Base-by-base conservation (phyloP, 2,113 vertebrate species). In the Leptobrachium ailaonicum region DNA sequence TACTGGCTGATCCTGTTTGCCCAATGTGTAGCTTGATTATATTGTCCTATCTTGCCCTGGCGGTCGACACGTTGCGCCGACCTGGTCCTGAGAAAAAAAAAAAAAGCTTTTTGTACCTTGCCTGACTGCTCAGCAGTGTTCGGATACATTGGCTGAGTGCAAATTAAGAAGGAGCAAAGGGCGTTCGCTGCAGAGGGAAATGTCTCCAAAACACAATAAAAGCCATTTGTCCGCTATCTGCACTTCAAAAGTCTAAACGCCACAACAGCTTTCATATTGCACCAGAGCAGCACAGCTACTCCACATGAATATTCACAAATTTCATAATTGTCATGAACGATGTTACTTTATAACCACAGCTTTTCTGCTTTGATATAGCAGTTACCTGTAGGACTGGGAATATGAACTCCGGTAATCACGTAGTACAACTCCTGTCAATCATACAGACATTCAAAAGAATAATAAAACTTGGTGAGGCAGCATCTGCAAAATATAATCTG, bases 101-200 rank as follows among this genome's bases (percentile, higher is more conserved):
- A 85, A 87, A 89, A 87, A 90, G 91, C 85, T 76, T 79, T 82
- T 88, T 92, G 92, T 87, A 91, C 91, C 90, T 88, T 83, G 89
- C 80, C 79, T 82, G 86, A 83, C 92, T 94, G 93, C 76, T 88
- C 47, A 2, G 72, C 86, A 82, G 88, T 88, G 93, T 93, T 94
- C 93, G 93, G 92, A 88, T 86, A 88, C 83, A 83, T 91, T 92
- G 90, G 89, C 82, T 6, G 89, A 86, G 92, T 85, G 85, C 82
- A 84, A 86, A 75, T 87, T 85, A 89, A 73, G 86, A 83, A 85
- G 87, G 80, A 88, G 88, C 71, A 84, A 88, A 86, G 88, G 82
- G 79, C 86, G 87, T 79, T n/a, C 66, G 45, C 85, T 80, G 85
- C 82, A 41, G 12, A 87, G 76, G 83, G 83, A 87, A 88, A 76